Percentiles rank a stretch among this genome's conserved stretches.
These are phyloP conservation scores for Crambe crambe DNA, from an alignment of 37 sponge, comb jelly and placozoan genomes.

Conservation along the genomic window DNA sequence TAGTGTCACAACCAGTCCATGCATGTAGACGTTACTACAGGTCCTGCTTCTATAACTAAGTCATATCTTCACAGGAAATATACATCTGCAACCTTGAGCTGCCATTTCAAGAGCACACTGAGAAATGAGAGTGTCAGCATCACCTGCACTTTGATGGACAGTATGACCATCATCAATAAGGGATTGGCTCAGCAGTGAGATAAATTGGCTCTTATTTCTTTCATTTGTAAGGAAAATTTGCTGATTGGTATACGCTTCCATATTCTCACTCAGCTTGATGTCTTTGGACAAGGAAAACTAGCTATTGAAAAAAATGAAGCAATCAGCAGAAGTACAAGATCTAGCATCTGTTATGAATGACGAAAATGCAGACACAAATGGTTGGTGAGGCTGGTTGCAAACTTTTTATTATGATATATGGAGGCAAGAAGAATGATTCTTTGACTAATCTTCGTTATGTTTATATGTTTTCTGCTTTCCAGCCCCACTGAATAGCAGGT, in stretches of 20 bases:
- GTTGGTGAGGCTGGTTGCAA: constrained; percentile 34
- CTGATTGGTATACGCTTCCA: neutral
- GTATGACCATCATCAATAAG: neutral
- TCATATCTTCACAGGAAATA: too few species aligned
- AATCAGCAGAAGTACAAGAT: constrained; percentile 4
- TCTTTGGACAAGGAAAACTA: constrained; percentile 40
- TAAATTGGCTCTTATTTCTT: neutral
- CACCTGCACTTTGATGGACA: neutral
- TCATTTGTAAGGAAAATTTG: neutral
- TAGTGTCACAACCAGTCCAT: constrained; percentile 35
- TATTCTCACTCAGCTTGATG: neutral
- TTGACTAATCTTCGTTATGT: constrained; percentile 29
- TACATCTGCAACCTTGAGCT: too few species aligned
- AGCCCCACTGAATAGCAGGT: too few species aligned
- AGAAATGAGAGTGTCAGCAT: too few species aligned
- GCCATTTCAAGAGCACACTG: too few species aligned
- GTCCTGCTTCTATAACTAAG: too few species aligned
- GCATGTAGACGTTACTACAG: too few species aligned
- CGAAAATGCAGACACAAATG: constrained; percentile 5
- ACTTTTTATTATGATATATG: constrained; percentile 33
- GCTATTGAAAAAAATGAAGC: constrained; percentile 15
- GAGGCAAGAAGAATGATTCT: constrained; percentile 42
- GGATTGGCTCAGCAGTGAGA: neutral
- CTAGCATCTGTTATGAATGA: constrained; percentile 27
- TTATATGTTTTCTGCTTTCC: too few species aligned